phyloP scores from a whole-genome alignment of 2,113 vertebrate genomes.

The Chaetodon auriga region DNA sequence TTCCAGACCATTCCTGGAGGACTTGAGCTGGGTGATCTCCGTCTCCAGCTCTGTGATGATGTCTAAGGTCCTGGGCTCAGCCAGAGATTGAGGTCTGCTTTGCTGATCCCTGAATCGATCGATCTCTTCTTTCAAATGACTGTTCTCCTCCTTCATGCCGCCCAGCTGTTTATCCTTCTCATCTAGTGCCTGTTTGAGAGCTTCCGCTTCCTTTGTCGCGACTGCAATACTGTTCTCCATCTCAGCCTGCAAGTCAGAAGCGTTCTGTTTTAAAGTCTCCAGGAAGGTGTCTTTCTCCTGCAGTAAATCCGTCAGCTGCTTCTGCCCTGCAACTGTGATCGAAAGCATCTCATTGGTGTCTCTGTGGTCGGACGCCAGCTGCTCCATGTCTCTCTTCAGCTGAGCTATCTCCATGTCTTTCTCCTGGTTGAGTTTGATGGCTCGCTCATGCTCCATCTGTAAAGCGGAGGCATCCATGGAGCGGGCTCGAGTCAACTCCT shows the following conservation, averaged over 20 bases:
- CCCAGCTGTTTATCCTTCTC: slow-evolving; percentile 93
- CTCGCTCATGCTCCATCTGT: slow-evolving; percentile 87
- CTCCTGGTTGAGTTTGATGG: slow-evolving; percentile 88
- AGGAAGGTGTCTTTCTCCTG: slow-evolving; percentile 92
- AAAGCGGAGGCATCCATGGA: slow-evolving; percentile 86
- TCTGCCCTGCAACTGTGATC: slow-evolving; percentile 90
- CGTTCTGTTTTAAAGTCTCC: slow-evolving; percentile 87
- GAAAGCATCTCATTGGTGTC: slow-evolving; percentile 92
- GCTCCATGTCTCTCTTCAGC: slow-evolving; percentile 87
- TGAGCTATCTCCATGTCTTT: slow-evolving; percentile 90
- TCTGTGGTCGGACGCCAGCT: slow-evolving; percentile 85
- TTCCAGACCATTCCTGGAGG: slow-evolving; percentile 85
- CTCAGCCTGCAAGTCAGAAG: slow-evolving; percentile 83
- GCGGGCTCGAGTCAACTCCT: slow-evolving; percentile 84
- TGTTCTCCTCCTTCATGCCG: slow-evolving; percentile 97
- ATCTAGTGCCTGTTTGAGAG: slow-evolving; percentile 86
- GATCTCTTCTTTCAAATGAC: slow-evolving; percentile 95
- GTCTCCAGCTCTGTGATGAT: slow-evolving; percentile 93
- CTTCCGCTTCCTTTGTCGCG: slow-evolving; percentile 79
- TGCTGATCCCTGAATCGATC: slow-evolving; percentile 94
- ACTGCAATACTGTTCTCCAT: slow-evolving; percentile 78
- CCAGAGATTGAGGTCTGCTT: slow-evolving; percentile 81
- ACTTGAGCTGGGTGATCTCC: slow-evolving; percentile 90
- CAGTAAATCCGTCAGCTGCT: slow-evolving; percentile 90
- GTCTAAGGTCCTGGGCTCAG: slow-evolving; percentile 90